These are phyloP conservation scores for Drosophila bipectinata DNA, from an alignment of 1,140 invertebrate species.

Conservation along the genomic window DNA sequence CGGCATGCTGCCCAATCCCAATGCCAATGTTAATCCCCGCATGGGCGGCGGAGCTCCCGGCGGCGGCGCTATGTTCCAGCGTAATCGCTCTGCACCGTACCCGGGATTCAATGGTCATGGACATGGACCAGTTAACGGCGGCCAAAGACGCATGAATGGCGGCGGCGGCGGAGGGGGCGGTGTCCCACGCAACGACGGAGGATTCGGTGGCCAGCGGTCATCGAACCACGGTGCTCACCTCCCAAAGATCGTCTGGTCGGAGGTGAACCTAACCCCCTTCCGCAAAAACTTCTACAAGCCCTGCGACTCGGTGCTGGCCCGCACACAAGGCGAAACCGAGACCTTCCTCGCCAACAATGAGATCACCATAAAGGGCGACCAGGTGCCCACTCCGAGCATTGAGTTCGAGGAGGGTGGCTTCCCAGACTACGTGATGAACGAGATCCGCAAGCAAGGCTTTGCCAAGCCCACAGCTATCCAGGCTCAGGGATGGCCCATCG, in stretches of 20 bases:
- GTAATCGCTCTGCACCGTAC: slow-evolving; percentile 71
- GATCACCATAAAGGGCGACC: slow-evolving; percentile 92
- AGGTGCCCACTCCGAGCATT: slow-evolving; percentile 92
- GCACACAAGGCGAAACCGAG: slow-evolving; percentile 89
- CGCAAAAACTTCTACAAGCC: slow-evolving; percentile 97
- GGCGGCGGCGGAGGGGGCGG: slow-evolving; percentile 50
- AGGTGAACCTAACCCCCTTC: slow-evolving; percentile 91
- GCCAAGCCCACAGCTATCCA: slow-evolving; percentile 95
- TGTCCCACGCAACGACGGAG: slow-evolving; percentile 30
- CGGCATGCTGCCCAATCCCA: slow-evolving; percentile 64
- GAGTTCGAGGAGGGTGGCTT: slow-evolving; percentile 93
- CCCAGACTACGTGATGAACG: slow-evolving; percentile 91
- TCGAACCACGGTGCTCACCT: slow-evolving; percentile 86
- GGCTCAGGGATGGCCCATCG: slow-evolving; percentile 96
- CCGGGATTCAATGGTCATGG: slow-evolving; percentile 49
- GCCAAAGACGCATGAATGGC: slow-evolving; percentile 54
- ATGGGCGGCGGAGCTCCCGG: slow-evolving; percentile 57
- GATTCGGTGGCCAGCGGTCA: slow-evolving; percentile 84
- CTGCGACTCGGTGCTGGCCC: slow-evolving; percentile 88
- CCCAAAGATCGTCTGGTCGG: slow-evolving; percentile 91
- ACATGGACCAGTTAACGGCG: slow-evolving; percentile 28
- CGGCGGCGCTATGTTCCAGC: slow-evolving; percentile 73
- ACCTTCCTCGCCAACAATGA: slow-evolving; percentile 90
- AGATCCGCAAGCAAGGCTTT: slow-evolving; percentile 92
- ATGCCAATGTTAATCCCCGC: slow-evolving; percentile 18